Evolutionary conservation across 2,113 vertebrate species (phyloP).

Genomic region (Aleadryas rufinucha): DNA sequence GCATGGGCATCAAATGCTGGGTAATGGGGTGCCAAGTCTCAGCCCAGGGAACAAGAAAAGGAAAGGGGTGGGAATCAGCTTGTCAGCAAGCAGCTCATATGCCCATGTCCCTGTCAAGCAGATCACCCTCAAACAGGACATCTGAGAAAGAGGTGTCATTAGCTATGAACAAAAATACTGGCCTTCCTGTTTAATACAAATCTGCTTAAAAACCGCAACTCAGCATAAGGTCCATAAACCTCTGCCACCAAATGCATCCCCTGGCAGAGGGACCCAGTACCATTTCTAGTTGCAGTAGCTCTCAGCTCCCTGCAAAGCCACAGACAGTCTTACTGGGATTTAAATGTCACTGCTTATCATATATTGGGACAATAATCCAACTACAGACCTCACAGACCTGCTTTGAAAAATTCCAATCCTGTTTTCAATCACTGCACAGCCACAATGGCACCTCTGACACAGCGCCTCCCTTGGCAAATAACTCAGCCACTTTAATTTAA

Average conservation of each 20-base stretch:
- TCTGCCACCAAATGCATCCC: background rate
- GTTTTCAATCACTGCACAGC: background rate
- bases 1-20: fast-evolving
- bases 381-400: background rate
- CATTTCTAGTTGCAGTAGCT: background rate
- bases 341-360: fast-evolving
- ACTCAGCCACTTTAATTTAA: background rate
- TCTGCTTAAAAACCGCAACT: background rate
- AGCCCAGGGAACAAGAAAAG: background rate
- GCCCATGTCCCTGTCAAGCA: background rate
- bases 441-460: background rate
- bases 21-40: background rate
- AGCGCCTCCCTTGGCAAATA: background rate
- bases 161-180: fast-evolving
- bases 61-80: background rate
- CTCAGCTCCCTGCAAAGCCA: background rate
- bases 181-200: background rate
- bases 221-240: background rate
- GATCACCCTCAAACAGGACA: background rate
- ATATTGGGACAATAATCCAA: background rate
- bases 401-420: background rate
- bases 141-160: background rate
- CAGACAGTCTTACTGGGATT: background rate
- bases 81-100: background rate
- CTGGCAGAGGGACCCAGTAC: background rate